phyloP scores from a whole-genome alignment of 2,888 invertebrate species.

The Polyommatus icarus region DNA sequence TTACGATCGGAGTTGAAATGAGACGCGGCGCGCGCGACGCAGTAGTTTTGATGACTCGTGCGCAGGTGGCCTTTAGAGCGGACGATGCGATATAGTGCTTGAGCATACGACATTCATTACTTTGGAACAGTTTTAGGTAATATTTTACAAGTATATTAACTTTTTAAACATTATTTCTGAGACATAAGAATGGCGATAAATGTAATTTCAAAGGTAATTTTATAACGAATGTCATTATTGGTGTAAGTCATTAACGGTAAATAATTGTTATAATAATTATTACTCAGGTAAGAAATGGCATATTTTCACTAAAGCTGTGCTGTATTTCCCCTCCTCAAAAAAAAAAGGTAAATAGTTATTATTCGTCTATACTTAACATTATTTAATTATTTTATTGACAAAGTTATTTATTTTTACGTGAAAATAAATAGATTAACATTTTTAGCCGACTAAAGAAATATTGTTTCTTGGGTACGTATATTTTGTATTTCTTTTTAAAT shows the following conservation, averaged over 20 bases:
- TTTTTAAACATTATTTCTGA: background rate
- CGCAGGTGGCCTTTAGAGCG: slow-evolving; percentile 45
- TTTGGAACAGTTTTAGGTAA: background rate
- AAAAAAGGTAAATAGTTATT: background rate
- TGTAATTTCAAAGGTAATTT: background rate
- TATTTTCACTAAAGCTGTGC: background rate
- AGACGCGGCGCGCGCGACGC: slow-evolving; percentile 58
- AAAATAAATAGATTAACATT: no score
- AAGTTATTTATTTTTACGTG: background rate
- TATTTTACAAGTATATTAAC: no score
- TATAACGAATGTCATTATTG: background rate
- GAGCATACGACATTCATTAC: background rate
- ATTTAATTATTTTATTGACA: background rate
- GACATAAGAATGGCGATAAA: background rate
- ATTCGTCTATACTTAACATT: background rate
- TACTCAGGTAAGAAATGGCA: background rate
- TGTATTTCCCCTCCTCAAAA: no score
- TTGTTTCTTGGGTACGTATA: no score
- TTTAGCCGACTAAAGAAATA: no score
- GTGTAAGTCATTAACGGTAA: background rate
- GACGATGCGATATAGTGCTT: slow-evolving; percentile 36
- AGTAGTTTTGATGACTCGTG: slow-evolving; percentile 67
- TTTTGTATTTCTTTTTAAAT: no score
- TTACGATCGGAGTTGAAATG: slow-evolving; percentile 63
- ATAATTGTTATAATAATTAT: background rate